phyloP scores from a whole-genome alignment of 2,113 vertebrate genomes.

The Eurypyga helias region DNA sequence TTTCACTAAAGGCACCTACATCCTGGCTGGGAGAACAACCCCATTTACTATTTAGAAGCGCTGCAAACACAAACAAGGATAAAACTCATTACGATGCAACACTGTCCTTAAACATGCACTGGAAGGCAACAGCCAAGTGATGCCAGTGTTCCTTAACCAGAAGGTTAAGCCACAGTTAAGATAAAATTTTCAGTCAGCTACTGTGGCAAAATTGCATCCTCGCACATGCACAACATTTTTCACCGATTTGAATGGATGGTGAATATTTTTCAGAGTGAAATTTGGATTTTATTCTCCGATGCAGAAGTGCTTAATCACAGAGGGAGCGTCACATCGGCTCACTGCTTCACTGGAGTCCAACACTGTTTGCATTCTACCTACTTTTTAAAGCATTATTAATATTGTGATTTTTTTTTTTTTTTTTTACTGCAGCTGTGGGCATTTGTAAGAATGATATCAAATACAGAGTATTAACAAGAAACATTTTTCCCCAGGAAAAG shows the following conservation, averaged over 20 bases:
- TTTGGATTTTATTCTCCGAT: constrained; percentile 22
- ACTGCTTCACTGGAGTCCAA: background rate
- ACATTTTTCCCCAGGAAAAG: constrained; percentile 32
- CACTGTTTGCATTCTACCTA: background rate
- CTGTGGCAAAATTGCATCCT: background rate
- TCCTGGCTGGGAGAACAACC: background rate
- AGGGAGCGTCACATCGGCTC: background rate
- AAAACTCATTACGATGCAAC: background rate
- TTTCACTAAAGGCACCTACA: background rate
- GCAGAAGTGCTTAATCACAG: background rate
- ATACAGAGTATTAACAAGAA: background rate
- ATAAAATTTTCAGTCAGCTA: constrained; percentile 8
- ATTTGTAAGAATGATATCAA: constrained; percentile 47
- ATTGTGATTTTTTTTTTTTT: background rate
- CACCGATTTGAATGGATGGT: background rate
- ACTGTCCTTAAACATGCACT: background rate
- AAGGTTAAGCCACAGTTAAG: constrained; percentile 14
- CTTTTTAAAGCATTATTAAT: constrained; percentile 44
- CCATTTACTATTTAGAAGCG: background rate
- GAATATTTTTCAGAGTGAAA: constrained; percentile 29
- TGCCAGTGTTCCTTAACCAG: background rate
- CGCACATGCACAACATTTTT: background rate
- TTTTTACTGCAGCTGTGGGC: constrained; percentile 22
- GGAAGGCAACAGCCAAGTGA: background rate
- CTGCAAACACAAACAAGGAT: background rate